Evolutionary conservation across 2,888 invertebrate species (phyloP).

Genomic region (Fragum sueziense): DNA sequence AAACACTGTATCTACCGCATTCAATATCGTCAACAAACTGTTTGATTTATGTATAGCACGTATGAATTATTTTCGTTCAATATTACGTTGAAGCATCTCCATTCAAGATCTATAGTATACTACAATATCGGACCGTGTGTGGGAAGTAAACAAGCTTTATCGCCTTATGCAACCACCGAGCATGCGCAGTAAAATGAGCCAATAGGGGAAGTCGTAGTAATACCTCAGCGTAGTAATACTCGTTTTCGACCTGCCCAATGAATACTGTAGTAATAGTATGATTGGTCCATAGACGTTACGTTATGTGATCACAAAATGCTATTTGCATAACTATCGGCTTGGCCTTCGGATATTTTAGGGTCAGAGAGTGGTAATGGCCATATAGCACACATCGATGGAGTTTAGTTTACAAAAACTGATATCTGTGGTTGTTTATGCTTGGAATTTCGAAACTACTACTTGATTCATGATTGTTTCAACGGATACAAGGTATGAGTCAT

Average conservation of each 20-base stretch:
- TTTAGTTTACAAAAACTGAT: background rate
- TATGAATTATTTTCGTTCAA: no score
- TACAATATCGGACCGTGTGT: no score
- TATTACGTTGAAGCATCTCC: no score
- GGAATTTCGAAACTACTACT: conserved; percentile 7
- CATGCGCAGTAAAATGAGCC: conserved; percentile 55
- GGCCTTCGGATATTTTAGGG: conserved; percentile 30
- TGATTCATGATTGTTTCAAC: conserved; percentile 14
- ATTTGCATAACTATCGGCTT: conserved; percentile 55
- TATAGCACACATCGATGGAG: conserved; percentile 6
- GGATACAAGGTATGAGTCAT: conserved; percentile 11
- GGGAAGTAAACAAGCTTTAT: conserved; percentile 18
- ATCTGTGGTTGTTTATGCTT: background rate
- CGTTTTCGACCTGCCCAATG: conserved; percentile 54
- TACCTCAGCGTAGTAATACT: conserved; percentile 13
- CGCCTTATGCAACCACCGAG: conserved; percentile 70
- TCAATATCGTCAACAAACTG: no score
- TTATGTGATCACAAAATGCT: conserved; percentile 69
- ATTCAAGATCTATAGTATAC: no score
- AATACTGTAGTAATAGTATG: conserved; percentile 44
- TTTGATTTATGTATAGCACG: no score
- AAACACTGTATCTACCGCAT: no score
- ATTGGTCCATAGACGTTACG: conserved; percentile 73
- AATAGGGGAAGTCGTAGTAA: conserved; percentile 44
- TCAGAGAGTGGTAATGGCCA: conserved; percentile 21